These are phyloP conservation scores for Myiotriccus ornatus DNA, from an alignment of 2,797 vertebrate genomes.

Conservation along the genomic window DNA sequence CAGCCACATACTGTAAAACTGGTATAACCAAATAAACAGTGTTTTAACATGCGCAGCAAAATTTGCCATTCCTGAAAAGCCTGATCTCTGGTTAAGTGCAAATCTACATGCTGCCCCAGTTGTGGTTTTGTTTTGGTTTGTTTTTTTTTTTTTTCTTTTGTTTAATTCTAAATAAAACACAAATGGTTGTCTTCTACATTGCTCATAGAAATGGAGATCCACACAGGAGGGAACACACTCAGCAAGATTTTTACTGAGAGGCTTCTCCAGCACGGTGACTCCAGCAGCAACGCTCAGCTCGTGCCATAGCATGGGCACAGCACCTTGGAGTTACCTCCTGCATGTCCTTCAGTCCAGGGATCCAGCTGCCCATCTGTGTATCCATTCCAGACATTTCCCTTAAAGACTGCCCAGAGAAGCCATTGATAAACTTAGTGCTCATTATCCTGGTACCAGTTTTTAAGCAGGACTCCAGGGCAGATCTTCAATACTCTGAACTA, in stretches of 20 bases:
- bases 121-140: too few relatives aligned
- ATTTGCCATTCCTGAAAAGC: constrained; percentile 21
- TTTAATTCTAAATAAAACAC: not conserved
- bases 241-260: not conserved
- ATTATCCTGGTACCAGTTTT: not conserved
- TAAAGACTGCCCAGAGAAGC: not conserved
- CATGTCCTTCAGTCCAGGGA: rapidly evolving
- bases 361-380: not conserved
- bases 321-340: not conserved
- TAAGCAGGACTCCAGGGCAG: not conserved
- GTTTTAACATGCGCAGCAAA: not conserved
- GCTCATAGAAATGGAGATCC: not conserved
- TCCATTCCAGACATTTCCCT: not conserved
- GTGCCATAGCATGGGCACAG: not conserved
- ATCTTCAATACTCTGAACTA: not conserved
- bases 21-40: not conserved
- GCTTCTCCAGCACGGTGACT: not conserved
- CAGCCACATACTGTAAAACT: not conserved
- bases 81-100: not conserved
- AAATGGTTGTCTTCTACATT: not conserved
- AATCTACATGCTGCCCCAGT: not conserved
- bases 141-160: not conserved
- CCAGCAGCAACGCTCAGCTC: not conserved
- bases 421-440: not conserved
- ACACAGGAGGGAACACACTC: not conserved